phyloP scores from a whole-genome alignment of 2,888 invertebrate genomes.

The Hydraecia micacea region DNA sequence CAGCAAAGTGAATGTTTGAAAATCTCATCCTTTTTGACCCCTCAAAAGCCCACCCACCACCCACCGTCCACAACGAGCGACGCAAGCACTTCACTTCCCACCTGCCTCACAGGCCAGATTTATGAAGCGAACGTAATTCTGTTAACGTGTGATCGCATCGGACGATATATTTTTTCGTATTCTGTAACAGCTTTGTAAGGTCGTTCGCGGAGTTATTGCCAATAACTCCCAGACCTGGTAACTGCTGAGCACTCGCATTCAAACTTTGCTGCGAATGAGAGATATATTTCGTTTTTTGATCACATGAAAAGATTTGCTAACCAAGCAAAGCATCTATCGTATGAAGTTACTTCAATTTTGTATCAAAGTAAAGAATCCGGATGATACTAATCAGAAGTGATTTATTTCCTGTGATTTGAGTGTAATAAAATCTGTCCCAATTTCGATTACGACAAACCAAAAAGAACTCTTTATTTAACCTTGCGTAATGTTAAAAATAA shows the following conservation, averaged over 20 bases:
- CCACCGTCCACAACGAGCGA: background rate
- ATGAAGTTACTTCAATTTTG: conserved; percentile 8
- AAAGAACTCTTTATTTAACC: conserved; percentile 32
- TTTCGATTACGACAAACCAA: conserved; percentile 33
- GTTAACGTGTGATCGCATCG: conserved; percentile 41
- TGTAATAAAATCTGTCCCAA: conserved; percentile 23
- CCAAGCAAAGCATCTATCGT: conserved; percentile 5
- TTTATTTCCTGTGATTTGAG: conserved; percentile 28
- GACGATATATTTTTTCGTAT: conserved; percentile 45
- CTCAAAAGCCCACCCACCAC: conserved; percentile 5
- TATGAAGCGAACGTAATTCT: conserved; percentile 23
- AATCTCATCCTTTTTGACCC: conserved; percentile 7
- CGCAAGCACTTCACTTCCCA: background rate
- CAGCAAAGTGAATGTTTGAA: background rate
- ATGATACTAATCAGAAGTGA: conserved; percentile 12
- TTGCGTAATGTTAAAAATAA: conserved; percentile 38
- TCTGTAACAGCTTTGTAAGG: conserved; percentile 58
- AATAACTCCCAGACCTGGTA: conserved; percentile 39
- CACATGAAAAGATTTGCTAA: conserved; percentile 9
- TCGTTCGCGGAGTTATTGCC: conserved; percentile 39
- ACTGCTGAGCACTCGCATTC: conserved; percentile 22
- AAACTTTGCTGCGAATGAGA: conserved; percentile 33
- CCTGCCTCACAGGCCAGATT: conserved; percentile 7
- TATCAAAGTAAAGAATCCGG: conserved; percentile 25
- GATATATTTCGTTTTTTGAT: conserved; percentile 20